Evolutionary conservation across 2,113 vertebrate genomes (phyloP).

Genomic region (Axis porcinus): DNA sequence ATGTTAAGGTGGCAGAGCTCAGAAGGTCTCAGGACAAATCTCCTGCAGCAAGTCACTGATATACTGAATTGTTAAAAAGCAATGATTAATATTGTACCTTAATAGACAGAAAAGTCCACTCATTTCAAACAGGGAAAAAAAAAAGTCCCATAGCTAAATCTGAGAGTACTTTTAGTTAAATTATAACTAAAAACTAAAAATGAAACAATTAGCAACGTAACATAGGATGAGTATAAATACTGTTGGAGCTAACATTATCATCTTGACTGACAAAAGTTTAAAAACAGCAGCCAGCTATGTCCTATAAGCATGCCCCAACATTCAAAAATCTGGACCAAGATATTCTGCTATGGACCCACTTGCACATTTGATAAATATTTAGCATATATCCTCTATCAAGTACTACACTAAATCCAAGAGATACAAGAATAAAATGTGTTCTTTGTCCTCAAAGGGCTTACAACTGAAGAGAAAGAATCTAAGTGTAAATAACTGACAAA

Average conservation of each 20-base stretch:
- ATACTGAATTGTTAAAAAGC: conserved; percentile 41
- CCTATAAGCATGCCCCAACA: background rate
- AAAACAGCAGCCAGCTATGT: background rate
- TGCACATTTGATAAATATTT: background rate
- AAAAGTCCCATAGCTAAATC: background rate
- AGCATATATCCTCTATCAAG: background rate
- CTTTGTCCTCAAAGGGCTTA: background rate
- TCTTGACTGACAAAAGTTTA: background rate
- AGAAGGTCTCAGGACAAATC: conserved; percentile 34
- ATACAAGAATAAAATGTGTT: background rate
- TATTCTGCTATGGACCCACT: background rate
- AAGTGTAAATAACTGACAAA: background rate
- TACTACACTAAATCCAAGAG: background rate
- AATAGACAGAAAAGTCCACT: conserved; percentile 29
- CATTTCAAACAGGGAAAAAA: conserved; percentile 24
- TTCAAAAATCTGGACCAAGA: background rate
- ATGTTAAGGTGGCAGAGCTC: background rate
- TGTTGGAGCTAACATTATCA: conserved; percentile 12
- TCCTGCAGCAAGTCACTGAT: conserved; percentile 45
- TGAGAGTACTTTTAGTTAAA: conserved; percentile 32
- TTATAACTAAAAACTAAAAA: conserved; percentile 34
- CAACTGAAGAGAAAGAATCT: background rate
- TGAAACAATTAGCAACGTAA: conserved; percentile 23
- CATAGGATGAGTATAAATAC: conserved; percentile 29
- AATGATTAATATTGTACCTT: conserved; percentile 37